Percentiles rank a stretch among this genome's conserved stretches.
Evolutionary conservation across 2,888 invertebrate genomes (phyloP).

Genomic region (Lathronympha strigana): DNA sequence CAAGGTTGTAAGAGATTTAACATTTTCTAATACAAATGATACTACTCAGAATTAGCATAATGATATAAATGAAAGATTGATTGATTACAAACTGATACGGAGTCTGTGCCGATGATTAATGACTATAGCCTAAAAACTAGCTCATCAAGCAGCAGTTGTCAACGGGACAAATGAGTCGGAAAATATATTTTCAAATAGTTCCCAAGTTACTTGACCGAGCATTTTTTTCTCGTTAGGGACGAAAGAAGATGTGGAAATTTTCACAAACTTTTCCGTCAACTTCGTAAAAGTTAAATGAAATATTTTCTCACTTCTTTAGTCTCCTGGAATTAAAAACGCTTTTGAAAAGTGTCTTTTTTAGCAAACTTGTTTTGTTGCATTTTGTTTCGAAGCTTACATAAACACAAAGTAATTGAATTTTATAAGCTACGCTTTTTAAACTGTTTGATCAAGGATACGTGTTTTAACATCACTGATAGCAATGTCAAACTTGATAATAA

Average conservation of each 20-base stretch:
- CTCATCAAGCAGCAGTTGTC: constrained; percentile 19
- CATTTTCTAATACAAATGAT: neutral
- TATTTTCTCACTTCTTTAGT: constrained; percentile 30
- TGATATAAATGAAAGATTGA: constrained; percentile 30
- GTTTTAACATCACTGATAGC: neutral
- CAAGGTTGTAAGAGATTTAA: constrained; percentile 19
- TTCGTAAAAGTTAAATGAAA: constrained; percentile 35
- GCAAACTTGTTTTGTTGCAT: neutral
- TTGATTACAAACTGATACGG: constrained; percentile 24
- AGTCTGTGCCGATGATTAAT: constrained; percentile 15
- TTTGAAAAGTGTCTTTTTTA: neutral
- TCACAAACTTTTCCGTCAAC: constrained; percentile 39
- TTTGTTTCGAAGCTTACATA: neutral
- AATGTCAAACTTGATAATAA: neutral
- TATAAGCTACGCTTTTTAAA: neutral
- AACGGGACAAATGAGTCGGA: constrained; percentile 23
- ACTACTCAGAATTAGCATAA: neutral
- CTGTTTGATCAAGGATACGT: neutral
- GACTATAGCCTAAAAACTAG: constrained; percentile 3
- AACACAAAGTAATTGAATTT: neutral
- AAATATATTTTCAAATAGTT: constrained; percentile 34
- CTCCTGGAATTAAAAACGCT: constrained; percentile 19
- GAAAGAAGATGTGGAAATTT: constrained; percentile 42
- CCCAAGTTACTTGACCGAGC: constrained; percentile 26
- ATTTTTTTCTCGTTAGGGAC: constrained; percentile 36